These are phyloP conservation scores for Onychomys torridus DNA, from an alignment of 2,797 vertebrate species.

Conservation along the genomic window DNA sequence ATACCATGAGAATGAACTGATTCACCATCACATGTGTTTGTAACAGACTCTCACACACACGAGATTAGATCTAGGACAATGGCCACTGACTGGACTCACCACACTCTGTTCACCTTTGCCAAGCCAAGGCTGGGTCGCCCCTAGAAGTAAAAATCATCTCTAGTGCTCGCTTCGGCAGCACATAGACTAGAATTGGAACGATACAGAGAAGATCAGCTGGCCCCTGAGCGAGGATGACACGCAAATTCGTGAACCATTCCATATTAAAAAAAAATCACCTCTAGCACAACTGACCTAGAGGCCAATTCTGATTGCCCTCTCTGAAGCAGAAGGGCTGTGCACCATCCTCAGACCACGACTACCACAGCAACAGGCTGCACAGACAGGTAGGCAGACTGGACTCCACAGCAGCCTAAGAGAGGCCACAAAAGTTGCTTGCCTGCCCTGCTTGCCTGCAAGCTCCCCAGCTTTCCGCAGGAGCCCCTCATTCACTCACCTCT, in stretches of 20 bases:
- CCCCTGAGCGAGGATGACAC: too few species aligned
- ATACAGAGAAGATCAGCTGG: too few species aligned
- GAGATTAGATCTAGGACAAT: neutral
- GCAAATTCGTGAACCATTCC: too few species aligned
- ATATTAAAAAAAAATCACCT: too few species aligned
- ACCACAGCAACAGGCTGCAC: neutral
- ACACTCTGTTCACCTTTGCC: neutral
- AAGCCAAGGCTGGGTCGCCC: neutral
- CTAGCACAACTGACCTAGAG: neutral
- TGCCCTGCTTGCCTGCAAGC: fast-evolving
- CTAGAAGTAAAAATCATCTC: neutral
- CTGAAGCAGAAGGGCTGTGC: neutral
- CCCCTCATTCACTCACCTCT: too few species aligned
- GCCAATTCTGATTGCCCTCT: neutral
- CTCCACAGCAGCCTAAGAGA: neutral
- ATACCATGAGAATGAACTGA: neutral
- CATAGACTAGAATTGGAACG: too few species aligned
- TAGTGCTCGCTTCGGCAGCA: too few species aligned
- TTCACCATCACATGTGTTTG: neutral
- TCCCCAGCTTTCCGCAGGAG: neutral
- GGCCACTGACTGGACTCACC: neutral
- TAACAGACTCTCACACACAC: neutral
- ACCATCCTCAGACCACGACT: neutral
- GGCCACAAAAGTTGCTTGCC: neutral
- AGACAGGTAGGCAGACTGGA: neutral